These are phyloP conservation scores for Blastomussa wellsi DNA, from an alignment of 92 coral and sea anemone species.

Conservation along the genomic window DNA sequence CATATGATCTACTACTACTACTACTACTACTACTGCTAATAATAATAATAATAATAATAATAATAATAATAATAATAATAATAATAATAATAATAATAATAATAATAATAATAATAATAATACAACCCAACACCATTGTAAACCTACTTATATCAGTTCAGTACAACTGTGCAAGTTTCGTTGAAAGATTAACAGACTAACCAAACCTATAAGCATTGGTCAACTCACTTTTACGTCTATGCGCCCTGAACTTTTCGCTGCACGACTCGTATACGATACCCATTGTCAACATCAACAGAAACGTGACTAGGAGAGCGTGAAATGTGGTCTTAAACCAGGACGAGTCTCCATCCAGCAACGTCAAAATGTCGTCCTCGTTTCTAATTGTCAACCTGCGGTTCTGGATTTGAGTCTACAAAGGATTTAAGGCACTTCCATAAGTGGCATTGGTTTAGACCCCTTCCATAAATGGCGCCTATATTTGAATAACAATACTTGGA, in stretches of 20 bases:
- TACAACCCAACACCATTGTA: no score
- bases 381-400: background rate
- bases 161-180: no score
- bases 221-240: background rate
- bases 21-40: no score
- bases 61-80: no score
- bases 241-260: background rate
- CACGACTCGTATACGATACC: slow-evolving; percentile 15
- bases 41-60: no score
- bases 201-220: background rate
- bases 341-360: slow-evolving; percentile 15
- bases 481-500: no score
- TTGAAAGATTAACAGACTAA: no score
- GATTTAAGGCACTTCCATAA: background rate
- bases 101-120: no score
- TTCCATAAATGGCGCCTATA: no score
- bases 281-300: background rate
- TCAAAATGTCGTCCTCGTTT: background rate
- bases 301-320: background rate
- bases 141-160: no score
- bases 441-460: background rate
- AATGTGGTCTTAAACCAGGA: background rate
- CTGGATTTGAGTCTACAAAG: background rate
- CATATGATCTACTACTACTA: no score
- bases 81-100: no score